A percentile compares a stretch with the other conserved stretches of the same genome.
phyloP scores from a whole-genome alignment of 2,888 invertebrate species.

The Heliconius cydno region DNA sequence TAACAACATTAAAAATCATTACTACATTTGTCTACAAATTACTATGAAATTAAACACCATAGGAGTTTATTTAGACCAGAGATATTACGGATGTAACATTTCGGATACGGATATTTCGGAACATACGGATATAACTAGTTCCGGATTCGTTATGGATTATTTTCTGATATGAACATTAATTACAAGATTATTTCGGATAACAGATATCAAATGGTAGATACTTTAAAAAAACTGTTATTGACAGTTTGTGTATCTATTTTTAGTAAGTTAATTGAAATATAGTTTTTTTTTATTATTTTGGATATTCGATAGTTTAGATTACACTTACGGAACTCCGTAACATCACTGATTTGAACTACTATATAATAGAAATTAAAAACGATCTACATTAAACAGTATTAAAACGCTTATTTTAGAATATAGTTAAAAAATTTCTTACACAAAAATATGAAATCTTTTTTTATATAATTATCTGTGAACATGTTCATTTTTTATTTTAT shows the following conservation, averaged over 20 bases:
- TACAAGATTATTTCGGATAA: neutral
- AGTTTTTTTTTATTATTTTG: too few relatives aligned
- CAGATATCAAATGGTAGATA: neutral
- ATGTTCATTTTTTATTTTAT: neutral
- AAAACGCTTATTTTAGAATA: slow-evolving; percentile 22
- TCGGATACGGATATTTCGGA: too few relatives aligned
- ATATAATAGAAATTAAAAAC: neutral
- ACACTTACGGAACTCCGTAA: neutral
- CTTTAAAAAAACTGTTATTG: too few relatives aligned
- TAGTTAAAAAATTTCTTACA: neutral
- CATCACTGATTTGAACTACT: neutral
- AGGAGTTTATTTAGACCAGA: neutral
- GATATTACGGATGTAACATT: neutral
- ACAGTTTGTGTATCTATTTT: neutral
- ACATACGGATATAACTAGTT: neutral
- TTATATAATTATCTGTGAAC: neutral
- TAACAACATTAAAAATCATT: neutral
- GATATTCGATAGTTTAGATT: neutral
- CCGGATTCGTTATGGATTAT: too few relatives aligned
- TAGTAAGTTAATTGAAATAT: neutral
- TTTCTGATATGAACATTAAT: too few relatives aligned
- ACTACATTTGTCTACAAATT: neutral
- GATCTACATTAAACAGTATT: slow-evolving; percentile 11
- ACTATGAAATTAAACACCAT: neutral
- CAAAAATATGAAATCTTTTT: slow-evolving; percentile 3